These are phyloP conservation scores for Chitala chitala DNA, from an alignment of 2,113 vertebrate species.

Conservation along the genomic window DNA sequence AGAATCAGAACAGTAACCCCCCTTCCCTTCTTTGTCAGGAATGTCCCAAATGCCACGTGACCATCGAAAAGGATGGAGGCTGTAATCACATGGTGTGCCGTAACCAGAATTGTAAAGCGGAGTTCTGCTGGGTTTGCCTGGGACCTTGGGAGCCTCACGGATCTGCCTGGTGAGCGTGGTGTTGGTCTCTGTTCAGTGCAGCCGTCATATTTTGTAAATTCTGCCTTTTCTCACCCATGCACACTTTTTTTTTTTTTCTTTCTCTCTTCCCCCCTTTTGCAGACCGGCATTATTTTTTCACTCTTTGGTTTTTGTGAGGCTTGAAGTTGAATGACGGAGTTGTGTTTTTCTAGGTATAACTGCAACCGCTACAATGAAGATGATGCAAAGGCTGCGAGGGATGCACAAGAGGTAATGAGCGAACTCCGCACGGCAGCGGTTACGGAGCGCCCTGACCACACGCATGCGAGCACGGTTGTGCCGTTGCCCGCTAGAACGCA, in stretches of 20 bases:
- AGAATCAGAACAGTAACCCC: background rate
- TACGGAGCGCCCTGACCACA: no score
- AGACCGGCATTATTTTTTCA: background rate
- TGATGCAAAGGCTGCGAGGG: conserved; percentile 96
- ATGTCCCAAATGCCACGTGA: conserved; percentile 98
- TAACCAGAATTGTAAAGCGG: conserved; percentile 99
- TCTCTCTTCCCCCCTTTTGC: background rate
- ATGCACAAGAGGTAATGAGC: conserved; percentile 87
- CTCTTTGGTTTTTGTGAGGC: no score
- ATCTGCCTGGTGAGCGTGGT: conserved; percentile 98
- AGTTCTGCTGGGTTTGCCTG: conserved; percentile 99
- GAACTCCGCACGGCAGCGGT: background rate
- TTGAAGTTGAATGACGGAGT: background rate
- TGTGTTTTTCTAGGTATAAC: conserved; percentile 83
- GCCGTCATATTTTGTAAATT: no score
- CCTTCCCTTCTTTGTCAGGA: conserved; percentile 65
- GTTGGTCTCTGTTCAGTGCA: no score
- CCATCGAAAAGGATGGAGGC: conserved; percentile 98
- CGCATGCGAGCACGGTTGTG: background rate
- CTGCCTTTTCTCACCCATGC: no score
- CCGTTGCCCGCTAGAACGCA: no score
- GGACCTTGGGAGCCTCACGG: conserved; percentile 98
- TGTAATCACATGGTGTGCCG: conserved; percentile 99
- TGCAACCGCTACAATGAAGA: conserved; percentile 99
- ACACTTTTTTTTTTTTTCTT: background rate